These are phyloP conservation scores for Nephrocerus scutellatus DNA, from an alignment of 2,888 invertebrate species.

Conservation along the genomic window DNA sequence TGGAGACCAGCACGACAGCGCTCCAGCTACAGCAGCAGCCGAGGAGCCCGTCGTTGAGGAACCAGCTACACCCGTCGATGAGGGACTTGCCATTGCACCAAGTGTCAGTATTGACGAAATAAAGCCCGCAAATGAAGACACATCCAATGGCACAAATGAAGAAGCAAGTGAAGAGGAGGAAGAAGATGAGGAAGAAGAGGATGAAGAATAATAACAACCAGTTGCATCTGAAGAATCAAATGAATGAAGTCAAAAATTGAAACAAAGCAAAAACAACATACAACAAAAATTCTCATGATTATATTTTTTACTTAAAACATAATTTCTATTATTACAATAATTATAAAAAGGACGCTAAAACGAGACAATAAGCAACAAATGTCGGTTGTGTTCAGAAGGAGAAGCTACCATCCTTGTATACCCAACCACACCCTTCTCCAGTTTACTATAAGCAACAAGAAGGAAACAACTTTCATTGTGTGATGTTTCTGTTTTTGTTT, in stretches of 20 bases:
- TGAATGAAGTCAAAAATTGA: too few species aligned
- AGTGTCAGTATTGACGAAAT: constrained; percentile 27
- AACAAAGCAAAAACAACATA: too few species aligned
- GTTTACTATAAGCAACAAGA: background rate
- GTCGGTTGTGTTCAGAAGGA: constrained; percentile 10
- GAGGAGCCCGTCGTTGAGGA: constrained; percentile 46
- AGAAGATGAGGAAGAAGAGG: too few species aligned
- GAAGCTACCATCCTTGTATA: too few species aligned
- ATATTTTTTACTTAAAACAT: too few species aligned
- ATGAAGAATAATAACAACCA: too few species aligned
- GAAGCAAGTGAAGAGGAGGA: constrained; percentile 30
- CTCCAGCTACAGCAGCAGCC: constrained; percentile 22
- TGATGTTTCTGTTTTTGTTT: background rate
- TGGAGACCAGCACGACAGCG: constrained; percentile 24
- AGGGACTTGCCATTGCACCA: constrained; percentile 34
- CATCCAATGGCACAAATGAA: constrained; percentile 25
- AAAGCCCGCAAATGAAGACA: constrained; percentile 19
- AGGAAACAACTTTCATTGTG: too few species aligned
- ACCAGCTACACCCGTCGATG: constrained; percentile 41
- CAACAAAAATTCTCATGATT: too few species aligned
- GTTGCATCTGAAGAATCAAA: too few species aligned
- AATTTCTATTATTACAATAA: too few species aligned
- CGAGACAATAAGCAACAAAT: background rate
- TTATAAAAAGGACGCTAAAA: background rate
- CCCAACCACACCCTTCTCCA: too few species aligned